Evolutionary conservation across 2,113 vertebrate genomes (phyloP), one percentile per base, ranked within the genome.

Genomic region (Pygoscelis antarcticus): DNA sequence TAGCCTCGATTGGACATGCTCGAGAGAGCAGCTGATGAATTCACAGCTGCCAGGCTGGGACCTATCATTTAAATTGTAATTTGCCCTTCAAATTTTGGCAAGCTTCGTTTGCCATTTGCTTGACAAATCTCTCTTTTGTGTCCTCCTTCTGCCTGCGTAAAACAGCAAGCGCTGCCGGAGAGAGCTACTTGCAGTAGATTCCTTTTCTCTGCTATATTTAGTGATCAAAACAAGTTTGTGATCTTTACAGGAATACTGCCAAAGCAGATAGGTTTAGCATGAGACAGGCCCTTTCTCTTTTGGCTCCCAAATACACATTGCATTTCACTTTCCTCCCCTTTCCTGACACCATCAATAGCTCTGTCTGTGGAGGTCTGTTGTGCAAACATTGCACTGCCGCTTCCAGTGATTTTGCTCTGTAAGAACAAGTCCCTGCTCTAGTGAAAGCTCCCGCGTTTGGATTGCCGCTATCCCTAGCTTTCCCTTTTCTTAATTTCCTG

Each of bases 151-250:
- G 27, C 32, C 70, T 0, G 65, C 0, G 6, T 85, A 38, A 49
- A 87, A 40, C 52, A 79, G 61, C 16, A 29, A 90, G 42, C 0
- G 0, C 62, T 85, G 51, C 34, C 0, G 11, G 78, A 62, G 79
- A 80, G 76, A 83, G 52, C 74, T 80, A 6, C 89, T 90, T 77
- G 89, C n/a, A 58, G 74, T 51, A 62, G 84, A 47, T 90, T 85
- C 84, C 58, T 89, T 89, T 87, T 86, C 89, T 90, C 62, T 47
- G 78, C 93, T 96, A 80, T 96, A 68, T 95, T 94, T 96, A 96
- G 94, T 61, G 79, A 91, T 94, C 68, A 70, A 84, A 94, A 87
- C 74, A 82, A 90, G 64, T 93, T 72, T 0, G 10, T 87, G 89
- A 95, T 96, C 84, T 57, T 87, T 80, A 54, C 75, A 83, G 87